These are phyloP conservation scores for Spheniscus humboldti DNA, from an alignment of 2,797 vertebrate genomes.

Conservation along the genomic window DNA sequence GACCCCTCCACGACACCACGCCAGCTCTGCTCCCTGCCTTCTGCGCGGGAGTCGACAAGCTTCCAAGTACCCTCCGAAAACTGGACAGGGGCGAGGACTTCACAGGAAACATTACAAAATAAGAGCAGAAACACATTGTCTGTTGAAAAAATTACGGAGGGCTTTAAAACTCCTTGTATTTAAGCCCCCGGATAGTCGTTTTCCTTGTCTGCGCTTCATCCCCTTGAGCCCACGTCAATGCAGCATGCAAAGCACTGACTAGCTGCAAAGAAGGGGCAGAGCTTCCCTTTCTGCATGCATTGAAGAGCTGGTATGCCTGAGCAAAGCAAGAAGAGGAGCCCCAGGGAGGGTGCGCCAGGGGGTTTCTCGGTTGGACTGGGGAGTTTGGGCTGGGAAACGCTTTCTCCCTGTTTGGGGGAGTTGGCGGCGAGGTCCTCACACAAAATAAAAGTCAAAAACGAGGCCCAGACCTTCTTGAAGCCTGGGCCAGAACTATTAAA, in stretches of 20 bases:
- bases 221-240: not conserved
- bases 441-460: constrained; percentile 3
- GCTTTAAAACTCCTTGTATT: not conserved
- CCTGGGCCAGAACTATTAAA: constrained; percentile 16
- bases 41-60: not conserved
- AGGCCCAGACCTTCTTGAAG: constrained; percentile 13
- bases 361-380: not conserved
- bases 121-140: constrained; percentile 23
- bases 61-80: constrained; percentile 13
- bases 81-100: not conserved
- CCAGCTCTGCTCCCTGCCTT: constrained; percentile 30
- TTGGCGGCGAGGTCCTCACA: not conserved
- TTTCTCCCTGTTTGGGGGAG: not conserved
- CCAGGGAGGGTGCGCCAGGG: not conserved
- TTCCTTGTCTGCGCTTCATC: not conserved
- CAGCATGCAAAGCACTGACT: not conserved
- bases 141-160: not conserved
- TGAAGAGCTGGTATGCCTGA: not conserved
- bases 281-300: not conserved
- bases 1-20: constrained; percentile 17
- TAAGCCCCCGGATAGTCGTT: not conserved
- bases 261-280: not conserved
- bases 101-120: constrained; percentile 38
- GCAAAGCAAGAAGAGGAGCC: not conserved
- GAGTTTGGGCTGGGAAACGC: not conserved